Conservation (phyloP, 2,888 invertebrate genomes). For the Troglohyphantes excavatus region DNA sequence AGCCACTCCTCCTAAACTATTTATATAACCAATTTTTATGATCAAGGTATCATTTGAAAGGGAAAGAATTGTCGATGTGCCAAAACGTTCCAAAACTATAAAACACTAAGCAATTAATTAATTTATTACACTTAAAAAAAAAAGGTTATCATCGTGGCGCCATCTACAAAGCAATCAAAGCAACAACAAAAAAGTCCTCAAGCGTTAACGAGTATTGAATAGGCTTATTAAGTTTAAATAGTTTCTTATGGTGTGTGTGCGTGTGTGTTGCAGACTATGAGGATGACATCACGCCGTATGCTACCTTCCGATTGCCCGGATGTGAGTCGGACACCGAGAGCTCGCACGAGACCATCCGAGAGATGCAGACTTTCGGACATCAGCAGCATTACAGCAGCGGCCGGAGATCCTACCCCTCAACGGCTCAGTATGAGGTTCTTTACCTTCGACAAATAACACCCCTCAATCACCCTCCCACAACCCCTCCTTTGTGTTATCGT, state of each 20-base stretch:
- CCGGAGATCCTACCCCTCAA: conserved; percentile 68
- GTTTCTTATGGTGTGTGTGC: too few species aligned
- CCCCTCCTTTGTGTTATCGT: not conserved
- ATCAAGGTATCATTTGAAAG: too few species aligned
- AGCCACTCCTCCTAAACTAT: too few species aligned
- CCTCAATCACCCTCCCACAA: not conserved
- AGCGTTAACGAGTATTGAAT: too few species aligned
- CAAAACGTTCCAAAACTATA: too few species aligned
- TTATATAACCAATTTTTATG: too few species aligned
- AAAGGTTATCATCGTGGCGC: too few species aligned
- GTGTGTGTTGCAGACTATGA: conserved; percentile 88
- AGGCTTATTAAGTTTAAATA: too few species aligned
- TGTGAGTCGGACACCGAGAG: conserved; percentile 79
- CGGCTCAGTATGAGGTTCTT: conserved; percentile 79
- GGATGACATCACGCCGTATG: conserved; percentile 96
- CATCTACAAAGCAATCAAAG: not conserved
- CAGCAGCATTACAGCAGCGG: conserved; percentile 49
- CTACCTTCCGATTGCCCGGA: conserved; percentile 91
- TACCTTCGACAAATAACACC: not conserved
- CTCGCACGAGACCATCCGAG: conserved; percentile 77
- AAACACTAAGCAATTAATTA: too few species aligned
- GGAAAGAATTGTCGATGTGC: too few species aligned
- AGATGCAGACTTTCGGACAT: conserved; percentile 79
- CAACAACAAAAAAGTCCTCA: too few species aligned
- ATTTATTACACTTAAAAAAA: too few species aligned